Evolutionary conservation across 2,888 invertebrate genomes (phyloP), one percentile per base, ranked within the genome.

Genomic region (Lissocephala sabroskyi): DNA sequence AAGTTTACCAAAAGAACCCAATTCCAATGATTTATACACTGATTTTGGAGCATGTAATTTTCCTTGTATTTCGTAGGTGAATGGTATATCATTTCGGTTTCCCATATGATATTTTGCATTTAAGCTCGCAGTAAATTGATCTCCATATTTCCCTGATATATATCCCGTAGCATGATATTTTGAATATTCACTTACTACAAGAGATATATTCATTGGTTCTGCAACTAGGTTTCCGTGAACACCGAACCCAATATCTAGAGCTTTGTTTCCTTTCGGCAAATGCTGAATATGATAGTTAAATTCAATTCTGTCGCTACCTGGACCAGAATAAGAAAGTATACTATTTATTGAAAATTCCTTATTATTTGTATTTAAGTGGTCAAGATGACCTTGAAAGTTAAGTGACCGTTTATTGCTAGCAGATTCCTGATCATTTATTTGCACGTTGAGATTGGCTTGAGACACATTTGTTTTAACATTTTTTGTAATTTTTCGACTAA

Each of bases 21-120:
- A 10, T 13, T 65, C 64, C 28, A 65, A 49, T 2, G 49, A 60
- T 37, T 88, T 89, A n/a, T n/a, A n/a, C n/a, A n/a, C n/a, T n/a
- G n/a, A n/a, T n/a, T n/a, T n/a, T n/a, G n/a, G n/a, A n/a, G 89
- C 77, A 14, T 86, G 85, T 0, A 90, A 6, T 3, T 86, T 85
- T 0, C 88, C 14, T 0, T 84, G 80, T 30, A 84, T 53, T 19
- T 89, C 87, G n/a, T 87, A 85, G 2, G 84, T 75, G 19, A 89
- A 88, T 1, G 79, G 70, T 2, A 18, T 19, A 60, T 79, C 82
- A 2, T 82, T 82, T 1, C 85, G 80, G 17, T 54, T 55, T 0
- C 65, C 76, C 1, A 81, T 28, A 37, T 86, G 82, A 37, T 76
- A 83, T 10, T 85, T 83, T 5, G 88, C 88, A 40, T 82, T 81